Evolutionary conservation across 1,140 invertebrate species (phyloP).

Genomic region (Cardiocondyla obscurior): DNA sequence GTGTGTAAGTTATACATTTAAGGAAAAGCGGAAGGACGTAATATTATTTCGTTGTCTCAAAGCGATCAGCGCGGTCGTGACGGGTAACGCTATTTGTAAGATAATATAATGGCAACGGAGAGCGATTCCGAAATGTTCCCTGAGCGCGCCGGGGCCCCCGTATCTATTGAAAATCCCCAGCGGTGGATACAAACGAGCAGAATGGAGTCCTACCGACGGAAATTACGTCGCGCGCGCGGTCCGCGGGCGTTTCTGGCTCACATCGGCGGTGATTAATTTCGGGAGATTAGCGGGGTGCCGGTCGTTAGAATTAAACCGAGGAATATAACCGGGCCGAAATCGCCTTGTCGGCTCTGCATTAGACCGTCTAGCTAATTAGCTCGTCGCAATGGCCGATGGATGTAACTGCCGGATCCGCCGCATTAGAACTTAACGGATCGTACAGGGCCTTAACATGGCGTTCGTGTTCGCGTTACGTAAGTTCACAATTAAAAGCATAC

Average conservation of each 20-base stretch:
- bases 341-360: conserved; percentile 56
- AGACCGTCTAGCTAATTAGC: conserved; percentile 61
- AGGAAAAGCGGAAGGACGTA: neutral
- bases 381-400: conserved; percentile 7
- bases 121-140: conserved; percentile 28
- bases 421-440: conserved; percentile 39
- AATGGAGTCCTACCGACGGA: conserved; percentile 23
- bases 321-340: conserved; percentile 51
- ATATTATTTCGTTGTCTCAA: neutral
- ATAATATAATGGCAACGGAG: neutral
- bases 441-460: conserved; percentile 63
- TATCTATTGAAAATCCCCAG: conserved; percentile 55
- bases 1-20: no score
- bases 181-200: conserved; percentile 49
- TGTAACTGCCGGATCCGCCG: conserved; percentile 1
- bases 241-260: conserved; percentile 51
- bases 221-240: conserved; percentile 22
- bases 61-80: conserved; percentile 5
- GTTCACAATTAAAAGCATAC: conserved; percentile 66
- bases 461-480: conserved; percentile 58
- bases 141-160: neutral
- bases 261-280: conserved; percentile 74
- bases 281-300: conserved; percentile 66
- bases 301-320: conserved; percentile 67
- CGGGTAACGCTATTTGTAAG: conserved; percentile 21